Base-by-base conservation (phyloP, 1,140 invertebrate species). In the Hyphantria cunea region DNA sequence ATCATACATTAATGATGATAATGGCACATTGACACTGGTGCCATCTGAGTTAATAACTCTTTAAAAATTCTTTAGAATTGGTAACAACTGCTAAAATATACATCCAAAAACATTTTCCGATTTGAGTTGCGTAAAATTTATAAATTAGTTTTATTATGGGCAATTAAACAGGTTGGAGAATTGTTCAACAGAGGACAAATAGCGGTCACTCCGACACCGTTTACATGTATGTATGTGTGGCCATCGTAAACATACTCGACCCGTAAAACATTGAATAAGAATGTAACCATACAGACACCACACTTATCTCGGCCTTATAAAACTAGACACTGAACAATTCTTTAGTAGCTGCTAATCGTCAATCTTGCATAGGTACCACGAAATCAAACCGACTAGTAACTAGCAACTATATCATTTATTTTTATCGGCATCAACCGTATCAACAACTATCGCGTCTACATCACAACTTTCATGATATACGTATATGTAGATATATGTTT, bases 131-230 rank as follows among this genome's bases (percentile, higher is more conserved):
- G 17, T 25, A 25, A 25, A 25, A 25, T 25, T 1, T 25, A 25
- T 25, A 25, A 3, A 25, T 25, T 25, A 25, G 17, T 39, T 15
- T 41, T 49, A 49, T 37, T 49, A 39, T 39, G 33, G 25, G 13
- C 55, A 33, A 58, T 58, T 39, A 49, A 49, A 58, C 55, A 31
- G 55, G 55, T 58, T 48, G 55, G 25, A 41, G 45, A 48, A 58
- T 44, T 39, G 55, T 37, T 32, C 48, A n/a, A 48, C 52, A 71
- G 68, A 67, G 68, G 68, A 13, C 68, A 37, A 39, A 45, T 60
- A 67, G 64, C 68, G 68, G 68, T 71, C 68, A 60, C 60, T 44
- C 17, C 17, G n/a, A 41, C 14, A 5, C 17, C 17, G 17, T 1
- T 25, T 25, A 25, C 8, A 17, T 12, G 60, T 48, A 17, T 12